Conservation (phyloP, 2,888 invertebrate species). For the Pharmacophagus antenor region DNA sequence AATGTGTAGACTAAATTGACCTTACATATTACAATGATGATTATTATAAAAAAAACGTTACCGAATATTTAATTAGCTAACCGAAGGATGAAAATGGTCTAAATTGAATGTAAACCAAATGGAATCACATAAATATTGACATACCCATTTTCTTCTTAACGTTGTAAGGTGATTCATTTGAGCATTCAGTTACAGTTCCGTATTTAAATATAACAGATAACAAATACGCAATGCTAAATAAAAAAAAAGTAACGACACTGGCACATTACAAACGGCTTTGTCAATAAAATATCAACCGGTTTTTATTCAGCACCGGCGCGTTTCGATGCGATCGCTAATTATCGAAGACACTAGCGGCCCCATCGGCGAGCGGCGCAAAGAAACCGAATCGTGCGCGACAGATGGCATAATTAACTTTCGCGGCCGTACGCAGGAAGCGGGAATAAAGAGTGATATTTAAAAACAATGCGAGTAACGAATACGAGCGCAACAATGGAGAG, state of each 20-base stretch:
- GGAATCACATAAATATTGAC: neutral
- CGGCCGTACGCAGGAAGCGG: conserved; percentile 32
- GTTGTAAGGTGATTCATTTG: too few species aligned
- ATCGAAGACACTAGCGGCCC: conserved; percentile 24
- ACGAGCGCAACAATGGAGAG: conserved; percentile 28
- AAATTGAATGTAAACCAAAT: neutral
- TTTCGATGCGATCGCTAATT: conserved; percentile 22
- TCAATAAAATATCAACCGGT: neutral
- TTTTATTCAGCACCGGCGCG: neutral
- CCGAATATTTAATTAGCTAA: too few species aligned
- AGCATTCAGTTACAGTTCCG: neutral
- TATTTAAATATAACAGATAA: too few species aligned
- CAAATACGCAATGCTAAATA: neutral
- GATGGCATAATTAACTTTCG: conserved; percentile 52
- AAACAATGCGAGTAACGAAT: conserved; percentile 32
- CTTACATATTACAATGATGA: too few species aligned
- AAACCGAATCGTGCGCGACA: conserved; percentile 37
- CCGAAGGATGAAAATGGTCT: too few species aligned
- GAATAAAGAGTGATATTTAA: conserved; percentile 31
- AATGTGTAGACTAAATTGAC: too few species aligned
- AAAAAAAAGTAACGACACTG: neutral
- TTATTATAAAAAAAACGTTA: too few species aligned
- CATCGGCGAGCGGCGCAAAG: conserved; percentile 14
- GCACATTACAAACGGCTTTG: conserved; percentile 2
- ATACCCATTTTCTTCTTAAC: neutral